A percentile compares a stretch with the other conserved stretches of the same genome.
Evolutionary conservation across 2,113 vertebrate genomes (phyloP).

Genomic region (Morone saxatilis): DNA sequence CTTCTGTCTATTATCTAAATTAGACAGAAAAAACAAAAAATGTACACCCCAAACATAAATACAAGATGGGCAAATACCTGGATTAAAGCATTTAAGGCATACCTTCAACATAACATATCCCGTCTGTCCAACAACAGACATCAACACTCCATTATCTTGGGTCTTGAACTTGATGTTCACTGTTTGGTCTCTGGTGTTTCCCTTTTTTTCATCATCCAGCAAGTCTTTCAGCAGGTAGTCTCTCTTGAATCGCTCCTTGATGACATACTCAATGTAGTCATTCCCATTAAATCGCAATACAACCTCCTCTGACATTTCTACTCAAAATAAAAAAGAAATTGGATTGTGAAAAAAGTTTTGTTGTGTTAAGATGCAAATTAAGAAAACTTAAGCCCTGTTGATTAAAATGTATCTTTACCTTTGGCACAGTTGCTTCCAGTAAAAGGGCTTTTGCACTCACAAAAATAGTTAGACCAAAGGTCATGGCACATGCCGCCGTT

Average conservation of each 20-base stretch:
- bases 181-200: conserved; percentile 23
- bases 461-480: conserved; percentile 81
- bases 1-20: conserved; percentile 77
- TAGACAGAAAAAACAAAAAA: not conserved
- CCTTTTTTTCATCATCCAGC: conserved; percentile 33
- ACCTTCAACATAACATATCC: conserved; percentile 71
- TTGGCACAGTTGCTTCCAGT: conserved; percentile 79
- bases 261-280: conserved; percentile 78
- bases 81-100: conserved; percentile 3
- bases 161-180: conserved; percentile 80
- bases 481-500: conserved; percentile 83
- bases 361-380: not conserved
- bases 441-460: conserved; percentile 80
- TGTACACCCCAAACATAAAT: not conserved
- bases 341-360: not conserved
- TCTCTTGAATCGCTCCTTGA: conserved; percentile 84
- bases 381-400: not conserved
- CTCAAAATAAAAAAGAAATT: conserved; percentile 11
- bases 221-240: conserved; percentile 69
- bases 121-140: conserved; percentile 66
- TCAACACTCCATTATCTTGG: conserved; percentile 68
- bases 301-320: conserved; percentile 79
- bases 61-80: not conserved
- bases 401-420: conserved; percentile 58
- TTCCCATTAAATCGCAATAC: conserved; percentile 73